Percentiles rank a stretch among this genome's conserved stretches.
These are phyloP conservation scores for Heliocidaris erythrogramma DNA, from an alignment of 35 echinoderm and acorn worm species.

Conservation along the genomic window DNA sequence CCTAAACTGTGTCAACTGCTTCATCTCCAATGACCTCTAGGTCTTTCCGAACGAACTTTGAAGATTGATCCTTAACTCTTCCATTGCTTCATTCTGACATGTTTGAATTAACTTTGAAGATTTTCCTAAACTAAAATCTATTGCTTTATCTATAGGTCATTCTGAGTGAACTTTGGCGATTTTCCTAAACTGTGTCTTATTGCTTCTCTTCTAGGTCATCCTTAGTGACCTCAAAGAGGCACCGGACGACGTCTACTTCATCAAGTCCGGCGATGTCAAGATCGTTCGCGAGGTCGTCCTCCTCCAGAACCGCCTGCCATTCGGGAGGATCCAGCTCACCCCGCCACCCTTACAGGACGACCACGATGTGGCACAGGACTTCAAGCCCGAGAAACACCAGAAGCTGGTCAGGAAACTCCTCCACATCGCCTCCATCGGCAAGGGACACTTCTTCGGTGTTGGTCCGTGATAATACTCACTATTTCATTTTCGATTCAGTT, in stretches of 20 bases:
- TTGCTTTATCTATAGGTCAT: too few relatives aligned
- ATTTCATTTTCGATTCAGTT: too few relatives aligned
- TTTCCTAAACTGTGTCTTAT: too few relatives aligned
- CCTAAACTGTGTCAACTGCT: too few relatives aligned
- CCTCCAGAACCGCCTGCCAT: conserved; percentile 58
- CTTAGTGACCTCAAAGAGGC: conserved; percentile 63
- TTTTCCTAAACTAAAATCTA: too few relatives aligned
- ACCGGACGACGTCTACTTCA: conserved; percentile 89
- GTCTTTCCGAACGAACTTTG: too few relatives aligned
- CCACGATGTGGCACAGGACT: conserved; percentile 51
- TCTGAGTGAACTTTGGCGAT: too few relatives aligned
- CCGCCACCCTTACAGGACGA: conserved; percentile 62
- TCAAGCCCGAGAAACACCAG: conserved; percentile 55
- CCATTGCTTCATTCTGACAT: too few relatives aligned
- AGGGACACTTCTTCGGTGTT: conserved; percentile 89
- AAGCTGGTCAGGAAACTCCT: conserved; percentile 63
- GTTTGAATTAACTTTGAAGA: too few relatives aligned
- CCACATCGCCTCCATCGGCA: conserved; percentile 76
- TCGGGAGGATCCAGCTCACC: conserved; percentile 56
- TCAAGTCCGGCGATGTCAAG: conserved; percentile 84
- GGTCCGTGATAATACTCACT: conserved; percentile 43
- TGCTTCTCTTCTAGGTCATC: conserved; percentile 54
- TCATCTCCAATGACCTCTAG: too few relatives aligned
- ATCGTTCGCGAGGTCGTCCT: conserved; percentile 74
- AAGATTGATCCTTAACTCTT: too few relatives aligned